phyloP scores from a whole-genome alignment of 2,113 vertebrate species.

The Callochromis pleurospilus region DNA sequence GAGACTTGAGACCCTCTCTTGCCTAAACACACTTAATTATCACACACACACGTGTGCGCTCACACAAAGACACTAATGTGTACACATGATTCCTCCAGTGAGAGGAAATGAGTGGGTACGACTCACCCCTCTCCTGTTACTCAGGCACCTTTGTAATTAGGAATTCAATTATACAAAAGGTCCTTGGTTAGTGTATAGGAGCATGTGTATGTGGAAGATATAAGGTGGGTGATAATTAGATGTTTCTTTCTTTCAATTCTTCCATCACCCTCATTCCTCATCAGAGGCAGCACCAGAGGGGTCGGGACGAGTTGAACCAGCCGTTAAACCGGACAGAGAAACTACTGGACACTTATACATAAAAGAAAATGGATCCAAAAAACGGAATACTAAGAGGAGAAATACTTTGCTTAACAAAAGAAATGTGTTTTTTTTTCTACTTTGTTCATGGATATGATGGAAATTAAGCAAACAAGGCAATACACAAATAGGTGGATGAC shows the following conservation, averaged over 20 bases:
- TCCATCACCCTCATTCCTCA: not conserved
- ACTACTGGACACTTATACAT: too few relatives aligned
- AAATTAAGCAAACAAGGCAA: not conserved
- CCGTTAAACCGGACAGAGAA: not conserved
- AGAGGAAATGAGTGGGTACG: constrained; percentile 11
- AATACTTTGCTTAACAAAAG: not conserved
- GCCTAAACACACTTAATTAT: not conserved
- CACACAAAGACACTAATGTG: not conserved
- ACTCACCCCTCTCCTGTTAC: constrained; percentile 46
- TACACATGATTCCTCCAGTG: not conserved
- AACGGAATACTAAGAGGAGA: not conserved
- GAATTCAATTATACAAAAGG: constrained; percentile 38
- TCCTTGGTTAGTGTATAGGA: not conserved
- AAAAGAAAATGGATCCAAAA: not conserved
- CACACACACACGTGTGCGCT: not conserved
- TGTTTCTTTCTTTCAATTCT: not conserved
- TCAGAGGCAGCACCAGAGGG: not conserved
- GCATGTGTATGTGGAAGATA: not conserved
- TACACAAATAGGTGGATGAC: not conserved
- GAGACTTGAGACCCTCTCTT: constrained; percentile 2
- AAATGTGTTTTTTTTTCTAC: not conserved
- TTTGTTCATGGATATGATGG: not conserved
- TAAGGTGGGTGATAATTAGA: not conserved
- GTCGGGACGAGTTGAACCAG: not conserved
- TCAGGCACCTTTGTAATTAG: constrained; percentile 28